Evolutionary conservation across 2,797 vertebrate genomes (phyloP).

Genomic region (Arctocebus calabarensis): DNA sequence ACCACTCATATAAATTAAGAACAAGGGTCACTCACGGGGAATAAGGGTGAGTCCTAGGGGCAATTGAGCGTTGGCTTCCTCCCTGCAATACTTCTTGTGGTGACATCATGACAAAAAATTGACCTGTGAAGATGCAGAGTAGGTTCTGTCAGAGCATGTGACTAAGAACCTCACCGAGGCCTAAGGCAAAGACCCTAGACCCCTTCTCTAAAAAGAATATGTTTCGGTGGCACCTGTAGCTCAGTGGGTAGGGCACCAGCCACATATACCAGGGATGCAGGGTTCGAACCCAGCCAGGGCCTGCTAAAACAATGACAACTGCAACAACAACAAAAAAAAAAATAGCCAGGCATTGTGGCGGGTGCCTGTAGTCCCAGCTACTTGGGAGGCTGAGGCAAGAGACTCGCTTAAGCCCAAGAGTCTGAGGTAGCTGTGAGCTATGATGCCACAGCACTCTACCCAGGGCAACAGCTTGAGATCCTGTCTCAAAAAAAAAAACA

Average conservation of each 20-base stretch:
- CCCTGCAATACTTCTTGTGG: slow-evolving; percentile 95
- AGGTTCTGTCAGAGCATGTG: not conserved
- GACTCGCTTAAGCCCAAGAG: too few species aligned
- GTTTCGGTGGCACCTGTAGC: not conserved
- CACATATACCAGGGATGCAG: too few species aligned
- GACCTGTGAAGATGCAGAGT: slow-evolving; percentile 86
- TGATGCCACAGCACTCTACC: not conserved
- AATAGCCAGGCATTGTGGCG: too few species aligned
- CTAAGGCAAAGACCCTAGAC: not conserved
- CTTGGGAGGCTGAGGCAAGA: too few species aligned
- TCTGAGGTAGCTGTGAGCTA: too few species aligned
- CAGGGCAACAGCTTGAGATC: not conserved
- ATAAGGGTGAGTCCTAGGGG: slow-evolving; percentile 94
- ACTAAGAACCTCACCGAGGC: not conserved
- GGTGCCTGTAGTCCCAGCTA: too few species aligned
- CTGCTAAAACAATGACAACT: too few species aligned
- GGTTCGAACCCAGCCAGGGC: too few species aligned
- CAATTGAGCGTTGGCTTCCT: slow-evolving; percentile 93
- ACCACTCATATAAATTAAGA: not conserved
- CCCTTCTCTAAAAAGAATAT: not conserved
- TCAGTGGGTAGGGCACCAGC: too few species aligned
- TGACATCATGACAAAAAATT: slow-evolving; percentile 98
- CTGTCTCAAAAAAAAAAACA: not conserved
- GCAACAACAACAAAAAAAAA: too few species aligned
- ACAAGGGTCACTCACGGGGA: slow-evolving; percentile 90